Conservation (phyloP, 2,888 invertebrate genomes). For the Lepetodrilus schrolli region DNA sequence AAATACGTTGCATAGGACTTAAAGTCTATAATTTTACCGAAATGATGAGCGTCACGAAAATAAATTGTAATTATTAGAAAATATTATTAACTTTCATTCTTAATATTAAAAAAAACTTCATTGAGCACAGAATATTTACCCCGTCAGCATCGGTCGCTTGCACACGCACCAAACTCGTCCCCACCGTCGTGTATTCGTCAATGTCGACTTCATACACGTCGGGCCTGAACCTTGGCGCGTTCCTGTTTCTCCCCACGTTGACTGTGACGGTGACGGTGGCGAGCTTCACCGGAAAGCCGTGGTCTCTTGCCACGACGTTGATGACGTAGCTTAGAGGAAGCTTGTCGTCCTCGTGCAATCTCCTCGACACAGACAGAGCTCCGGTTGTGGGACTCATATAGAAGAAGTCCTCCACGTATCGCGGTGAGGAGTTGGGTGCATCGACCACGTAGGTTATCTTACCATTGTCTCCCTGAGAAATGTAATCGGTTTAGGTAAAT, state of each 20-base stretch:
- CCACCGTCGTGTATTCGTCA: constrained; percentile 45
- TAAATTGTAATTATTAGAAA: too few species aligned
- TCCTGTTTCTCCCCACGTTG: constrained; percentile 59
- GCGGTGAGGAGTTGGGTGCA: constrained; percentile 76
- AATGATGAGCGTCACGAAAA: too few species aligned
- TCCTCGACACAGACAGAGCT: constrained; percentile 72
- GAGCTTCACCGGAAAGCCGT: constrained; percentile 45
- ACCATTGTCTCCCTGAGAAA: constrained; percentile 61
- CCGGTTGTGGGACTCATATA: constrained; percentile 88
- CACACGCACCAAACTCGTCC: constrained; percentile 44
- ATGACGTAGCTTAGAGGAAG: constrained; percentile 46
- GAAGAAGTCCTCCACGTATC: constrained; percentile 87
- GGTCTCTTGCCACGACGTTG: constrained; percentile 47
- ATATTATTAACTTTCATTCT: too few species aligned
- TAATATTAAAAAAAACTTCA: too few species aligned
- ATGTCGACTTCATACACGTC: constrained; percentile 44
- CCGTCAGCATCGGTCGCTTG: constrained; percentile 53
- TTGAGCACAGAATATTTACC: too few species aligned
- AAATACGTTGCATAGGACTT: too few species aligned
- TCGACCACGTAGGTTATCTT: constrained; percentile 52
- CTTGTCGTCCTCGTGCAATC: constrained; percentile 47
- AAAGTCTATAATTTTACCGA: too few species aligned
- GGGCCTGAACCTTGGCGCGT: constrained; percentile 57
- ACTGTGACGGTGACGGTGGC: constrained; percentile 53
- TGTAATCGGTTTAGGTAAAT: too few species aligned